Conservation (phyloP, 2,113 vertebrate species). For the Choloepus hoffmanni region DNA sequence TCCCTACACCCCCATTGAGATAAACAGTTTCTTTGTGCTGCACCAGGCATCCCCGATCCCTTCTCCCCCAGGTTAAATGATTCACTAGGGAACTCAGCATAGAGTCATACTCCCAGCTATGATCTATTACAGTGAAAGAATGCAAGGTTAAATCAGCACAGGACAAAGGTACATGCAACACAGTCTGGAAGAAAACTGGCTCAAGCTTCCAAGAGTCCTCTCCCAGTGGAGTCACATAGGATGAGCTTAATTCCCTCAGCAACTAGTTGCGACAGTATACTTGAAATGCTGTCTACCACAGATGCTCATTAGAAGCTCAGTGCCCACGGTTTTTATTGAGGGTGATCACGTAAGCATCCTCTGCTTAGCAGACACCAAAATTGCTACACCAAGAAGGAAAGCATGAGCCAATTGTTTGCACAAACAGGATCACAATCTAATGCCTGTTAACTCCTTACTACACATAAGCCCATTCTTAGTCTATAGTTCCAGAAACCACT, state of each 20-base stretch:
- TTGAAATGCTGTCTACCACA: background rate
- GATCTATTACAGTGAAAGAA: background rate
- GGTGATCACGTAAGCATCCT: background rate
- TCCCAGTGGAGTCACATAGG: fast-evolving
- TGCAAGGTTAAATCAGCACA: background rate
- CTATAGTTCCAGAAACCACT: background rate
- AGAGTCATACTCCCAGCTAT: background rate
- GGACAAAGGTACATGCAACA: fast-evolving
- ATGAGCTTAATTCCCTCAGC: too few species aligned
- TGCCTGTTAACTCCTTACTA: background rate
- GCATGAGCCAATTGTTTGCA: background rate
- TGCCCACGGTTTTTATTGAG: background rate
- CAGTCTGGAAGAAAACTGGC: background rate
- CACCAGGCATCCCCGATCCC: background rate
- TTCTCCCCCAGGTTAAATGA: too few species aligned
- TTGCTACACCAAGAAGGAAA: background rate
- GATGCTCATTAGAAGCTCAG: background rate
- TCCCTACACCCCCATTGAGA: background rate
- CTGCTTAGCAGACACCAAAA: background rate
- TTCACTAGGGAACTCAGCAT: background rate
- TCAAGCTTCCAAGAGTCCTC: background rate
- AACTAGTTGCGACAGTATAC: background rate
- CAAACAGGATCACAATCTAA: background rate
- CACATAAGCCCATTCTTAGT: fast-evolving
- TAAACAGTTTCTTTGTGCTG: background rate